Base-by-base conservation (phyloP, 2,113 vertebrate genomes). In the Stigmatopora nigra region DNA sequence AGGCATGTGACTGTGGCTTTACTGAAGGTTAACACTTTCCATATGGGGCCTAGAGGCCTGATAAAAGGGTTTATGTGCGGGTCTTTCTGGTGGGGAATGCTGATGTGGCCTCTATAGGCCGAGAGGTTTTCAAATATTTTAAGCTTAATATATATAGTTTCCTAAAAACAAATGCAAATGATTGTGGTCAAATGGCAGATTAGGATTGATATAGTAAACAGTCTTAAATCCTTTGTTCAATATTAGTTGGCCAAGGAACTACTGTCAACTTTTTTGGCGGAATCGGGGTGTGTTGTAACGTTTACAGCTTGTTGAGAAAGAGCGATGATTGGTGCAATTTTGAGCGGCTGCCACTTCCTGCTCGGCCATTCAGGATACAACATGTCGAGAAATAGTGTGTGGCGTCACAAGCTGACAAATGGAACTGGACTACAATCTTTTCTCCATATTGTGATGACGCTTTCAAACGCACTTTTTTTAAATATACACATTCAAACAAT, bases 61-160 rank as follows among this genome's bases (percentile, higher is more conserved):
- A 19, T 45, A 31, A 51, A 35, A 61, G 70, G 70, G 68, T 46
- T 53, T 60, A 65, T 63, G 59, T 41, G 41, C 61, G 63, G 68
- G 78, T 67, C 61, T 8, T 48, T 35, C 51, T 38, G 41, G 16
- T 49, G 7, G n/a, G 73, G 77, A 86, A 69, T 77, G 82, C 81
- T 81, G 78, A 86, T 86, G 84, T 82, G 83, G 77, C 77, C 64
- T 75, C 78, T 63, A 53, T 31, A 44, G 44, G 75, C 61, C 4
- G 16, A 49, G 36, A 25, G 60, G 64, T 68, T 60, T 1, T 69
- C 77, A 72, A 56, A 70, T 38, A 48, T 61, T 77, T 38, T 74
- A 20, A 13, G 1, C 17, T 25, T 45, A 46, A 66, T 36, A 47
- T 65, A 20, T 38, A 45, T 57, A 22, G 55, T 65, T 46, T 44